A percentile compares a stretch with the other conserved stretches of the same genome.
These are phyloP conservation scores for Hypena proboscidalis DNA, from an alignment of 2,888 invertebrate species.

Conservation along the genomic window DNA sequence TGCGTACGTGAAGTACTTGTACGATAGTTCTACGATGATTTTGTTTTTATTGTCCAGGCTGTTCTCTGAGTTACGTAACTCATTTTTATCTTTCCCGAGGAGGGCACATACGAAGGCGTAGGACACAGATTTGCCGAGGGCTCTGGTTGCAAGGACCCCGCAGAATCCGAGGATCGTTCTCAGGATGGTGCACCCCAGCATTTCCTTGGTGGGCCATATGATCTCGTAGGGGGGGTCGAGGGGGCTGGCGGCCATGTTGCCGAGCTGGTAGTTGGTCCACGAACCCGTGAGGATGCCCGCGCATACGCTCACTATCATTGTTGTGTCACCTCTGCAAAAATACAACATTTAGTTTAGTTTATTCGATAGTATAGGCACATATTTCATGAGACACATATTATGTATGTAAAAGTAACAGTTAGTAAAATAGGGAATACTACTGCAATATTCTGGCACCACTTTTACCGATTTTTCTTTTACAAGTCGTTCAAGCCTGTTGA, in stretches of 20 bases:
- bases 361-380: too few species aligned
- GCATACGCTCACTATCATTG: slow-evolving; percentile 93
- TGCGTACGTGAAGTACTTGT: slow-evolving; percentile 93
- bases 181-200: slow-evolving; percentile 88
- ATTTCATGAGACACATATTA: too few species aligned
- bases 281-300: slow-evolving; percentile 92
- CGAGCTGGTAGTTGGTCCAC: slow-evolving; percentile 93
- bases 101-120: slow-evolving; percentile 90
- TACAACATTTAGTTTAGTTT: not conserved
- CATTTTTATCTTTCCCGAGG: slow-evolving; percentile 87
- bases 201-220: slow-evolving; percentile 91
- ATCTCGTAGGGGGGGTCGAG: slow-evolving; percentile 90
- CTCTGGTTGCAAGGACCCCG: slow-evolving; percentile 89
- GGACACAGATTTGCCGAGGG: slow-evolving; percentile 88
- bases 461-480: too few species aligned
- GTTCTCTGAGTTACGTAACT: slow-evolving; percentile 87
- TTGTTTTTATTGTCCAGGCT: slow-evolving; percentile 89
- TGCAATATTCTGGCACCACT: too few species aligned
- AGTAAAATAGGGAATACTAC: too few species aligned
- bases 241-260: slow-evolving; percentile 87
- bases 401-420: too few species aligned
- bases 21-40: slow-evolving; percentile 91
- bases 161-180: slow-evolving; percentile 91
- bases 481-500: too few species aligned
- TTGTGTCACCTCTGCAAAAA: slow-evolving; percentile 91